These are phyloP conservation scores for Drosophila watanabei DNA, from an alignment of 1,140 invertebrate genomes.

Conservation along the genomic window DNA sequence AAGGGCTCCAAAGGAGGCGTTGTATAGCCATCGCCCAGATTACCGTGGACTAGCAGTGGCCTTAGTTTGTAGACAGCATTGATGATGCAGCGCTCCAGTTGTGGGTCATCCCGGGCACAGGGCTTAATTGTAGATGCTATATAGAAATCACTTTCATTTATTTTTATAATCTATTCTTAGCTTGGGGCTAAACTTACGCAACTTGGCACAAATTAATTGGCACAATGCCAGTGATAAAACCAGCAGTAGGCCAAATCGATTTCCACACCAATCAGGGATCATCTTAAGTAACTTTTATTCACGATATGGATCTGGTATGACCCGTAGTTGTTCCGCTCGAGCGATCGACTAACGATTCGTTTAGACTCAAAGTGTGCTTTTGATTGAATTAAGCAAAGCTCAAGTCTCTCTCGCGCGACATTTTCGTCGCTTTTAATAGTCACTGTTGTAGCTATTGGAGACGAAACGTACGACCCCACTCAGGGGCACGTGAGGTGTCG, in stretches of 20 bases:
- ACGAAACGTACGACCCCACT: constrained; percentile 53
- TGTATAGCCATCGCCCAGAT: constrained; percentile 77
- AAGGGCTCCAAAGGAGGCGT: constrained; percentile 79
- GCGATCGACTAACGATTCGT: constrained; percentile 71
- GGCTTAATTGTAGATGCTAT: constrained; percentile 86
- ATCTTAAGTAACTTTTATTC: too few species aligned
- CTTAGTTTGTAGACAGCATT: constrained; percentile 86
- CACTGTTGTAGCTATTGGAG: constrained; percentile 64
- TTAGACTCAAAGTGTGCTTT: constrained; percentile 47
- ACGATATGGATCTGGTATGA: too few species aligned
- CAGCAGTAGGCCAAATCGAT: constrained; percentile 19
- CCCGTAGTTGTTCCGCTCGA: constrained; percentile 61
- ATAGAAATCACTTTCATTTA: background rate
- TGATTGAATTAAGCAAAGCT: constrained; percentile 75
- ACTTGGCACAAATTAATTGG: constrained; percentile 54
- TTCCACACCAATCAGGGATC: constrained; percentile 23
- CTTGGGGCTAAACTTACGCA: constrained; percentile 62
- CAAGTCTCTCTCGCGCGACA: constrained; percentile 40
- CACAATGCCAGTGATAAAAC: constrained; percentile 34
- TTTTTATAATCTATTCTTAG: background rate
- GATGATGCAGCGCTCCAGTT: constrained; percentile 86
- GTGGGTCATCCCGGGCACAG: constrained; percentile 86
- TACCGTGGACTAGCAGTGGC: constrained; percentile 86
- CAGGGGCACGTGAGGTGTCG: constrained; percentile 73
- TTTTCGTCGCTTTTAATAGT: constrained; percentile 47